phyloP scores from a whole-genome alignment of 2,888 invertebrate genomes.

The Platycheirus rosarum region DNA sequence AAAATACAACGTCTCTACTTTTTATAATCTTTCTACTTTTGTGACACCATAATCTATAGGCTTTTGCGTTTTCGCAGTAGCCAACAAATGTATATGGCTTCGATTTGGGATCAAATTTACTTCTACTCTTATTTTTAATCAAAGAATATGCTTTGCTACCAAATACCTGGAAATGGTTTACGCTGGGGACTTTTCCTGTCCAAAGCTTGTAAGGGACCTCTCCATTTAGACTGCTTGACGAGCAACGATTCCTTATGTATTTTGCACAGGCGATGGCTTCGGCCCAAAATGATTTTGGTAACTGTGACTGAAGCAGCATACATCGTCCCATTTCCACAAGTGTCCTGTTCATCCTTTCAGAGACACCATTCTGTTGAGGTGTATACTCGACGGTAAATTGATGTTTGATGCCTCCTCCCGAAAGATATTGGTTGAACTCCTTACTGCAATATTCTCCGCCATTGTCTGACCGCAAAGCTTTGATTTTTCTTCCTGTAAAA shows the following conservation, averaged over 20 bases:
- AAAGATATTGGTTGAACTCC: background rate
- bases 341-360: slow-evolving; percentile 8
- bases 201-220: slow-evolving; percentile 3
- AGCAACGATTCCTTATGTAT: slow-evolving; percentile 19
- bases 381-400: slow-evolving; percentile 12
- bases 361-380: slow-evolving; percentile 10
- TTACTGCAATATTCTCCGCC: slow-evolving; percentile 4
- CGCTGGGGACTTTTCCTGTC: background rate
- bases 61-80: too few species aligned
- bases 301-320: background rate
- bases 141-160: slow-evolving; percentile 13
- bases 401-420: background rate
- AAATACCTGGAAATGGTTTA: background rate
- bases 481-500: too few species aligned
- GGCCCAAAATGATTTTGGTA: slow-evolving; percentile 20
- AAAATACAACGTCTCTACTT: too few species aligned
- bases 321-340: slow-evolving; percentile 23
- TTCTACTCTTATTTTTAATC: slow-evolving; percentile 4
- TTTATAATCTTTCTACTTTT: slow-evolving; percentile 1
- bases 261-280: slow-evolving; percentile 25
- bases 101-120: slow-evolving; percentile 9
- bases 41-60: too few species aligned
- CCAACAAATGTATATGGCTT: slow-evolving; percentile 4
- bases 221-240: slow-evolving; percentile 17
- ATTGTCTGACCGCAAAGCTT: slow-evolving; percentile 1